These are phyloP conservation scores for Pecten maximus DNA, from an alignment of 2,888 invertebrate genomes.

Conservation along the genomic window DNA sequence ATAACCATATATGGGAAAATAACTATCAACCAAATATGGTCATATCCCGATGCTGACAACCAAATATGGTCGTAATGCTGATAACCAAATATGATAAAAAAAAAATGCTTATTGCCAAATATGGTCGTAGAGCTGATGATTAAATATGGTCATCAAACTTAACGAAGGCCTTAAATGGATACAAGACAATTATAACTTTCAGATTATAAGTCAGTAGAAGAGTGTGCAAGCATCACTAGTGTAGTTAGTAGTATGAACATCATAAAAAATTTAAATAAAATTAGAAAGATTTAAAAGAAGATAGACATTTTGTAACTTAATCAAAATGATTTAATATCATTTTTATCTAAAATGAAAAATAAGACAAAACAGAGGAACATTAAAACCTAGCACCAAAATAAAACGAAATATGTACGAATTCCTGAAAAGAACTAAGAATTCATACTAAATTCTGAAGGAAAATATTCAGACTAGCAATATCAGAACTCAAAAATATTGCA, in stretches of 20 bases:
- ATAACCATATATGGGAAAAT: not conserved
- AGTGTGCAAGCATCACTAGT: not conserved
- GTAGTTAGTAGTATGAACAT: not conserved
- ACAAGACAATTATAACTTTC: not conserved
- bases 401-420: too few species aligned
- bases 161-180: not conserved
- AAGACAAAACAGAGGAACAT: not conserved
- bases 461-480: not conserved
- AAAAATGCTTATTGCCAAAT: not conserved
- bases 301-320: not conserved
- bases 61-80: not conserved
- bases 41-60: not conserved
- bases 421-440: not conserved
- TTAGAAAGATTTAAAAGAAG: not conserved
- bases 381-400: constrained; percentile 15
- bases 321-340: not conserved
- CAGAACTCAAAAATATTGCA: not conserved
- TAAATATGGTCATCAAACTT: too few species aligned
- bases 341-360: not conserved
- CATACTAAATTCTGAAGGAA: not conserved
- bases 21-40: not conserved
- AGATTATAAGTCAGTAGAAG: not conserved
- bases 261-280: not conserved
- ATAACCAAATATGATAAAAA: not conserved
- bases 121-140: not conserved